Evolutionary conservation across 2,113 vertebrate species (phyloP).

Genomic region (Corvus moneduloides): DNA sequence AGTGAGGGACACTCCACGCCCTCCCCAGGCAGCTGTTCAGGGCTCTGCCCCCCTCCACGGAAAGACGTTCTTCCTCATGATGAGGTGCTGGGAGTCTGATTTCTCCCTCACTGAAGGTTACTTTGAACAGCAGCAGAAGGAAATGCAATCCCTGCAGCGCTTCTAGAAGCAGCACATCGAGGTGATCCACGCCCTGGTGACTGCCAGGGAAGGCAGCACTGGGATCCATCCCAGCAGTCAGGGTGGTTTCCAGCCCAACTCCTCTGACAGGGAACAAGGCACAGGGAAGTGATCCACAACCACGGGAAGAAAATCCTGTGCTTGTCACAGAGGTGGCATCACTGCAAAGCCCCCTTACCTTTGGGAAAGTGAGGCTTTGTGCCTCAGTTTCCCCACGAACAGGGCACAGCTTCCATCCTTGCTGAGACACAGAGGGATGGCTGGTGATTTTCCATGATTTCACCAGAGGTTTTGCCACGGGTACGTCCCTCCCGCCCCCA

Average conservation of each 20-base stretch:
- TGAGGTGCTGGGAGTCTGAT: not conserved
- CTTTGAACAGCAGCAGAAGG: not conserved
- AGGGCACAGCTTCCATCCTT: not conserved
- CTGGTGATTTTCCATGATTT: not conserved
- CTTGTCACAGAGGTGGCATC: not conserved
- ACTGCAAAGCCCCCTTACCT: not conserved
- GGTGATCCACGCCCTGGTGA: not conserved
- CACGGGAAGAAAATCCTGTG: rapidly evolving
- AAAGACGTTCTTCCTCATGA: not conserved
- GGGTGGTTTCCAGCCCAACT: not conserved
- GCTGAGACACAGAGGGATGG: not conserved
- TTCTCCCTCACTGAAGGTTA: not conserved
- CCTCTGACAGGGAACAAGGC: not conserved
- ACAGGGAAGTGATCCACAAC: not conserved
- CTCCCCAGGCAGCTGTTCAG: not conserved
- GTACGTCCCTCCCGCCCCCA: not conserved
- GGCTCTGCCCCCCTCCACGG: not conserved
- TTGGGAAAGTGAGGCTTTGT: not conserved
- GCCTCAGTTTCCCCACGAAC: not conserved
- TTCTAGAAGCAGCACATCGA: rapidly evolving
- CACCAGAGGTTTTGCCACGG: not conserved
- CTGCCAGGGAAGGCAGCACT: not conserved
- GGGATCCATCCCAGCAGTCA: not conserved
- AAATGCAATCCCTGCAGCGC: not conserved
- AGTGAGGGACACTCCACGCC: not conserved